These are phyloP conservation scores for Himalopsyche phryganea DNA, from an alignment of 1,140 invertebrate genomes.

Conservation along the genomic window DNA sequence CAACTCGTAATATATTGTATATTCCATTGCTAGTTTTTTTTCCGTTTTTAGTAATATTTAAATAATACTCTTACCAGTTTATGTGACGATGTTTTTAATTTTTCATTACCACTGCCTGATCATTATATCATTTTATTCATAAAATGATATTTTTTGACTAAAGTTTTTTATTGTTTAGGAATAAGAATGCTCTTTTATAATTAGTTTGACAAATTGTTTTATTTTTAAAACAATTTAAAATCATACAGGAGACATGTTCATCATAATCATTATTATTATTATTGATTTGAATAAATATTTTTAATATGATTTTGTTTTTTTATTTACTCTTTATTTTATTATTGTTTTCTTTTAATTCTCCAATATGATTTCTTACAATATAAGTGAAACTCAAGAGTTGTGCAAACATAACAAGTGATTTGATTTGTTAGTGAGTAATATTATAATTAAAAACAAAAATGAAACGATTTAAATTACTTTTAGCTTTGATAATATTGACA, in stretches of 20 bases:
- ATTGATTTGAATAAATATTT: no score
- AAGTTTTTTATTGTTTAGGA: neutral
- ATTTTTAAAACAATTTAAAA: neutral
- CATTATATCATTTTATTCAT: conserved; percentile 1
- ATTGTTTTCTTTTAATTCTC: neutral
- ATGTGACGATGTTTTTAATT: no score
- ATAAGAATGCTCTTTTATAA: neutral
- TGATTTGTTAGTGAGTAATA: conserved; percentile 1
- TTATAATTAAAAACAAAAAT: conserved; percentile 8
- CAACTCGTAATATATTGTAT: no score
- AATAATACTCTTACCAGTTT: no score
- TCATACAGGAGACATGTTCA: no score
- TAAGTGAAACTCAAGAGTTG: conserved; percentile 1
- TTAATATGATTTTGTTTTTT: neutral
- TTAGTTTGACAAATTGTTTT: no score
- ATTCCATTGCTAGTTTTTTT: no score
- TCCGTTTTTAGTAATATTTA: no score
- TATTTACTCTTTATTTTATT: neutral
- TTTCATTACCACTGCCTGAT: neutral
- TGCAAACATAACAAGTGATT: neutral
- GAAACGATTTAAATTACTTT: no score
- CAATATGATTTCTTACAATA: neutral
- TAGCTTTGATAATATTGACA: no score
- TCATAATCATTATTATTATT: no score
- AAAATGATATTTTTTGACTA: neutral